Percentiles rank a stretch among this genome's conserved stretches.
These are phyloP conservation scores for Drepana arcuata DNA, from an alignment of 1,140 invertebrate species.

Conservation along the genomic window DNA sequence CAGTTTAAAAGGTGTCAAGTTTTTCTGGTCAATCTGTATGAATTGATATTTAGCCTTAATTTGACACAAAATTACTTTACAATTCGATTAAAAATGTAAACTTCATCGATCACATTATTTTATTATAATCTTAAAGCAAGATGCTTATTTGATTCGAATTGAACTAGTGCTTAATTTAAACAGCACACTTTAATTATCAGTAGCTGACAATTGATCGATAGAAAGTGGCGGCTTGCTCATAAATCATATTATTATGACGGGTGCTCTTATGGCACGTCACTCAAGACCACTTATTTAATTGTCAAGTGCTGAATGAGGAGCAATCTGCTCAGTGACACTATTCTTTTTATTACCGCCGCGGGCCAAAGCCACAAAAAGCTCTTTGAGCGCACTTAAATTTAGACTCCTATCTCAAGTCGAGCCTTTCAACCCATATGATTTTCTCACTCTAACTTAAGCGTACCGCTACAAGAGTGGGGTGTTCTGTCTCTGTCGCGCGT, in stretches of 20 bases:
- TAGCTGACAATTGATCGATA: slow-evolving; percentile 60
- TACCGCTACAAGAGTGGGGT: slow-evolving; percentile 21
- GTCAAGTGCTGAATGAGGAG: slow-evolving; percentile 63
- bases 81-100: too few relatives aligned
- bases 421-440: slow-evolving; percentile 34
- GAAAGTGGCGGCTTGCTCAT: slow-evolving; percentile 44
- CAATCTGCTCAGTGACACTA: slow-evolving; percentile 67
- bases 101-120: too few relatives aligned
- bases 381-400: slow-evolving; percentile 48
- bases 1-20: too few relatives aligned
- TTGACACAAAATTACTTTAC: too few relatives aligned
- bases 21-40: too few relatives aligned
- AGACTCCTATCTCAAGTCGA: slow-evolving; percentile 45
- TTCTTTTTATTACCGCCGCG: slow-evolving; percentile 59
- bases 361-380: slow-evolving; percentile 64
- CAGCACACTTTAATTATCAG: slow-evolving; percentile 50
- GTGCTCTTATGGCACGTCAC: slow-evolving; percentile 44
- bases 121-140: too few relatives aligned
- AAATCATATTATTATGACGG: slow-evolving; percentile 62
- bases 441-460: slow-evolving; percentile 37
- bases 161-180: slow-evolving; percentile 26
- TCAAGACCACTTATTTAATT: slow-evolving; percentile 67
- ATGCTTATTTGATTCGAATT: slow-evolving; percentile 20
- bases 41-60: too few relatives aligned
- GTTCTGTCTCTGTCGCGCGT: slow-evolving; percentile 47